Evolutionary conservation across 2,113 vertebrate species (phyloP).

Genomic region (Mugil cephalus): DNA sequence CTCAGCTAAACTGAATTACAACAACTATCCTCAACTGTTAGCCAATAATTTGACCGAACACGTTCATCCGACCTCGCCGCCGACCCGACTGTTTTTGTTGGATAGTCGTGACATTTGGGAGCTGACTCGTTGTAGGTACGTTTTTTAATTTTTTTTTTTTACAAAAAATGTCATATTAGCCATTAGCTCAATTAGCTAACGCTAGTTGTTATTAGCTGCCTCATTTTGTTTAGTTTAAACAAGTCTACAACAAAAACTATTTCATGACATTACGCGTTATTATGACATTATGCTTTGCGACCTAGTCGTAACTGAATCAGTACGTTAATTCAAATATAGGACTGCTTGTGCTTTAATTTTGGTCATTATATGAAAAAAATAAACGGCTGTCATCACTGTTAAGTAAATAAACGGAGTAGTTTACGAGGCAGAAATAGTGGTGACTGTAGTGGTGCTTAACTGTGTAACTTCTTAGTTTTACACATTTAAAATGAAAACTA

Average conservation of each 20-base stretch:
- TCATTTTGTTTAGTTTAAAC: not conserved
- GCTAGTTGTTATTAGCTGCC: slow-evolving; percentile 6
- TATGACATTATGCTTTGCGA: not conserved
- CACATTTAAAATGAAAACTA: too few relatives aligned
- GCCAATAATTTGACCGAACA: slow-evolving; percentile 5
- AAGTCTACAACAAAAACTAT: not conserved
- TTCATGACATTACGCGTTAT: not conserved
- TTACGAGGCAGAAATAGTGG: too few relatives aligned
- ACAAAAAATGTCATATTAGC: slow-evolving; percentile 8
- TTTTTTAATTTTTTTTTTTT: too few relatives aligned
- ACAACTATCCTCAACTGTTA: not conserved
- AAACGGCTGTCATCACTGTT: too few relatives aligned
- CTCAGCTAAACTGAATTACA: slow-evolving; percentile 6
- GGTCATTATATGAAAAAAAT: too few relatives aligned
- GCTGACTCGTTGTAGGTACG: slow-evolving; percentile 34
- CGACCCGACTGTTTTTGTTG: not conserved
- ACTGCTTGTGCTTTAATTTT: too few relatives aligned
- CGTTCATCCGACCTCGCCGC: not conserved
- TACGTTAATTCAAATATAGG: too few relatives aligned
- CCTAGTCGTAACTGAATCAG: too few relatives aligned
- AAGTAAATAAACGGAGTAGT: too few relatives aligned
- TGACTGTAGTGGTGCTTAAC: too few relatives aligned
- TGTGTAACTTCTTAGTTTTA: too few relatives aligned
- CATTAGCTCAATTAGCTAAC: slow-evolving; percentile 29
- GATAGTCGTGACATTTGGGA: not conserved